Evolutionary conservation across 2,888 invertebrate genomes (phyloP), one percentile per base, ranked within the genome.

Genomic region (Apeira syringaria): DNA sequence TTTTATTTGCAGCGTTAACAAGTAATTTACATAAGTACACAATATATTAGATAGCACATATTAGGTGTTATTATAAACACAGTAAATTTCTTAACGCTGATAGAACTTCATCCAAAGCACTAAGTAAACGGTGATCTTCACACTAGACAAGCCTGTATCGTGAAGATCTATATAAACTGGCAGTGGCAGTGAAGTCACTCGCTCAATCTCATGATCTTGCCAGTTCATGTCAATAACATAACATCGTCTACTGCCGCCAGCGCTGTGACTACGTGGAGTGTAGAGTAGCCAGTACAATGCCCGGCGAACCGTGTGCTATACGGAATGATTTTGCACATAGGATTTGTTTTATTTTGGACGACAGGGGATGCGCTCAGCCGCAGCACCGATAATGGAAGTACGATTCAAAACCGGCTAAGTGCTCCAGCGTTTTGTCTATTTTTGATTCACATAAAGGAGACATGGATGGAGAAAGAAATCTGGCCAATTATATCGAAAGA

Each of bases 261-360:
- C 24, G 17, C 35, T 35, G 20, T 35, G 30, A 2, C 9, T 10
- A 20, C 6, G 9, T 26, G 35, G 25, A 33, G 4, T n/a, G n/a
- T n/a, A 41, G 37, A 32, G 9, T 26, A 42, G 25, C 38, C 5
- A n/a, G n/a, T n/a, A 41, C 41, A 32, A 36, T 33, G 41, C 9
- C 27, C 47, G 37, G 13, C 41, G 69, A 71, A 66, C 70, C 64
- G 59, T 24, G 24, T 20, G 63, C 50, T 61, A 65, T 62, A 59
- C 63, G 61, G 61, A 62, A 68, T 69, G 66, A 72, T 73, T 74
- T 68, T 60, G 70, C 64, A 68, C 70, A 69, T 74, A 71, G 67
- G 61, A 68, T 71, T 75, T 72, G 70, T 69, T 77, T 77, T 75
- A 70, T 72, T 74, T 71, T 65, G 53, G 56, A 62, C 57, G 61